These are phyloP conservation scores for Drosophila tsacasi DNA, from an alignment of 1,140 invertebrate species.

Conservation along the genomic window DNA sequence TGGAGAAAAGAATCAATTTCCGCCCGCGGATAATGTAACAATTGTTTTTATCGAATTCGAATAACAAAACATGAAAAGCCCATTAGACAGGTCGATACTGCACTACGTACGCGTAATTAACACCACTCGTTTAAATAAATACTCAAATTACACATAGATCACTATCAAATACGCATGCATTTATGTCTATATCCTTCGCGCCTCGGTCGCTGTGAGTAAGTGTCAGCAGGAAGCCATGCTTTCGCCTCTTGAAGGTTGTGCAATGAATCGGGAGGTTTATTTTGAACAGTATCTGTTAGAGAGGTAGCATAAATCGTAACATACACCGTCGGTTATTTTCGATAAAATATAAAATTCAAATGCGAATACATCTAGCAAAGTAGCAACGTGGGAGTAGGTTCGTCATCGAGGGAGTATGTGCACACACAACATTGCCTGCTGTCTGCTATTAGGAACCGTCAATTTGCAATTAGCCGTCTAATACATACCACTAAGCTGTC, in stretches of 20 bases:
- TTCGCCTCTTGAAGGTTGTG: constrained; percentile 13
- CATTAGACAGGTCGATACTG: constrained; percentile 10
- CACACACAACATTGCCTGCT: constrained; percentile 77
- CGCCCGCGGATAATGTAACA: constrained; percentile 63
- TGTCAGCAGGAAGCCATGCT: constrained; percentile 1
- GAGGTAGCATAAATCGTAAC: constrained; percentile 76
- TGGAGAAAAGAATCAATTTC: constrained; percentile 34
- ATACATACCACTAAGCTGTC: constrained; percentile 47
- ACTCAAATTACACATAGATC: constrained; percentile 53
- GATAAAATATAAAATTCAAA: constrained; percentile 66
- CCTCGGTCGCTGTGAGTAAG: not conserved
- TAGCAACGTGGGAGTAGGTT: constrained; percentile 41
- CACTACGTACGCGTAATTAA: constrained; percentile 15
- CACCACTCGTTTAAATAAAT: constrained; percentile 11
- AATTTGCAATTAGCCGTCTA: constrained; percentile 69
- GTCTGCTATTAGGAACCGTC: constrained; percentile 81
- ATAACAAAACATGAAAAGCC: constrained; percentile 12
- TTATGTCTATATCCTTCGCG: constrained; percentile 35
- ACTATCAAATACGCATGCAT: constrained; percentile 68
- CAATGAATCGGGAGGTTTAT: constrained; percentile 4
- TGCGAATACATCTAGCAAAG: constrained; percentile 50
- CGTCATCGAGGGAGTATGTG: constrained; percentile 64
- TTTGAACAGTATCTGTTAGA: constrained; percentile 67
- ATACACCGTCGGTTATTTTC: constrained; percentile 53
- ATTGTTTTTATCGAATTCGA: not conserved